Base-by-base conservation (phyloP, 2,797 vertebrate species). In the Choloepus didactylus region DNA sequence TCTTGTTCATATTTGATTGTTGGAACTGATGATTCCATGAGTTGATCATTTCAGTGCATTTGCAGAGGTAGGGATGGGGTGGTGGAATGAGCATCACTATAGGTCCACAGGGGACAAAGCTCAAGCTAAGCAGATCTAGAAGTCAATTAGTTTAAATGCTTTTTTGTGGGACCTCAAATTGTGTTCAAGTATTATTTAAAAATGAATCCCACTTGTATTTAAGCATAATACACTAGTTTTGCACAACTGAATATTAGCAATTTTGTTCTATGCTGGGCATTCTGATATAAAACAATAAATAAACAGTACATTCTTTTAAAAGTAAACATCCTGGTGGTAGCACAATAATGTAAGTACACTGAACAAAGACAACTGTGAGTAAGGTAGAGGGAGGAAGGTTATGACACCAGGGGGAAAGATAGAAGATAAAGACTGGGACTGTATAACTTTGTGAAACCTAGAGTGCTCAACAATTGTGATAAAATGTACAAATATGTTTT, bases 131-230 rank as follows among this genome's bases (percentile, higher is more conserved):
- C 46, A 76, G 25, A 46, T n/a, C 38, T 59, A 94, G 70, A 77
- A 60, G 29, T 27, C 27, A 25, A 77, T 76, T 83, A 41, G 18
- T 89, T 84, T 38, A 89, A 46, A 72, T 35, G 35, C 35, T 35
- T 35, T 35, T 35, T 35, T 59, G n/a, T 72, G 49, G 59, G 35
- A 62, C 31, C n/a, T 84, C 41, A n/a, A 66, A 62, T 66, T 83
- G 41, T 76, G n/a, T 59, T 59, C n/a, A 46, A 49, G 9, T 70
- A 38, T 31, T 69, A 69, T 73, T 56, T 60, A 9, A 83, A 64
- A 80, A 69, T 38, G 49, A 69, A 12, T 60, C n/a, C 19, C 70
- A 76, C 69, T 94, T 89, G 38, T 64, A 89, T 19, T 94, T 62
- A 62, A 51, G n/a, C 21, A 35, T 35, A 21, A 64, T 27, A 70